phyloP scores from a whole-genome alignment of 2,113 vertebrate species.

The Rhea pennata region DNA sequence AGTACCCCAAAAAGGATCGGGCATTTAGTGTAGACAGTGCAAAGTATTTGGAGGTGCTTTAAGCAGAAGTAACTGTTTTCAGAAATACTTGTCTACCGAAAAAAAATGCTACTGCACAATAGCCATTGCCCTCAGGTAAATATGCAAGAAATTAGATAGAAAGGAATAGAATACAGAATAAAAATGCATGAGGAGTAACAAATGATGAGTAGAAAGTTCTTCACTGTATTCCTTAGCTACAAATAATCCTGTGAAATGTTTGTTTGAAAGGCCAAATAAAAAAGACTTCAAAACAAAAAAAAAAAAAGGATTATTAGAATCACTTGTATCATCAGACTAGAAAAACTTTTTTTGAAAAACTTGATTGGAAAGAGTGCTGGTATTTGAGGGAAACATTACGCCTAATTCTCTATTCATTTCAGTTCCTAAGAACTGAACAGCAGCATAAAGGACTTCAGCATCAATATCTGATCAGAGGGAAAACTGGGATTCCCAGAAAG shows the following conservation, averaged over 20 bases:
- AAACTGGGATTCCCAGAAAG: not conserved
- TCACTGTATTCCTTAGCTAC: constrained; percentile 19
- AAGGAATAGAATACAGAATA: not conserved
- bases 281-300: not conserved
- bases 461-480: not conserved
- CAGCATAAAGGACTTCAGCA: not conserved
- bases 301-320: not conserved
- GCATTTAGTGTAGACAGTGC: not conserved
- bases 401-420: not conserved
- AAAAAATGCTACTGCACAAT: not conserved
- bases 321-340: not conserved
- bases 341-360: not conserved
- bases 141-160: not conserved
- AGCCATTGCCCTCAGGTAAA: not conserved
- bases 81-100: not conserved
- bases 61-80: not conserved
- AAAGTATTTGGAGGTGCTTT: not conserved
- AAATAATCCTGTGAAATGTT: constrained; percentile 58
- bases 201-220: constrained; percentile 8
- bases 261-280: constrained; percentile 31
- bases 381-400: not conserved
- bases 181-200: not conserved
- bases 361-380: not conserved
- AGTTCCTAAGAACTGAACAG: not conserved
- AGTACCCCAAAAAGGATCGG: not conserved